Evolutionary conservation across 2,888 invertebrate species (phyloP).

Genomic region (Cephus spinipes): DNA sequence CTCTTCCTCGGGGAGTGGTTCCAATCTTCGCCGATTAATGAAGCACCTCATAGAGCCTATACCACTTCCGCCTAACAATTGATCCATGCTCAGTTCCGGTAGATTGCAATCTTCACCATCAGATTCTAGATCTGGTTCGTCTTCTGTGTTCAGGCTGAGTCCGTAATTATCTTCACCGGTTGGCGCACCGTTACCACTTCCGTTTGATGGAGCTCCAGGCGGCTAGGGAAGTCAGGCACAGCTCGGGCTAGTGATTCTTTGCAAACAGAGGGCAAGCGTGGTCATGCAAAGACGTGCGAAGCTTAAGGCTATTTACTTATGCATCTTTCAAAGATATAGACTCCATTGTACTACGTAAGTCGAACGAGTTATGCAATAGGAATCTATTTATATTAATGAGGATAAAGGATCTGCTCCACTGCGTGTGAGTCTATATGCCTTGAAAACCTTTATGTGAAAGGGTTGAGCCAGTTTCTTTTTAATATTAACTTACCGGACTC

Average conservation of each 20-base stretch:
- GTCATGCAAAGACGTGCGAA: constrained; percentile 65
- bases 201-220: constrained; percentile 46
- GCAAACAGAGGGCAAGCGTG: constrained; percentile 64
- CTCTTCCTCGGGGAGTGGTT: constrained; percentile 87
- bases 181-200: constrained; percentile 35
- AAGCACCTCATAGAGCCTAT: constrained; percentile 57
- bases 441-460: not conserved
- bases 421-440: not conserved
- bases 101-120: constrained; percentile 51
- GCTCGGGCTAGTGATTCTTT: constrained; percentile 64
- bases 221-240: constrained; percentile 65
- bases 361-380: not conserved
- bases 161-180: constrained; percentile 58
- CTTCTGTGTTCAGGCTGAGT: constrained; percentile 63
- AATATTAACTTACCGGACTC: constrained; percentile 55
- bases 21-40: constrained; percentile 78
- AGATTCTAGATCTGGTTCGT: constrained; percentile 76
- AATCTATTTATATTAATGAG: not conserved
- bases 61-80: constrained; percentile 52
- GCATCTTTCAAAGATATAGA: constrained; percentile 7
- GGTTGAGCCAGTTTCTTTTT: not conserved
- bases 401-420: not conserved
- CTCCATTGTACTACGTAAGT: not conserved
- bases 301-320: constrained; percentile 48
- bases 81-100: constrained; percentile 62